Percentiles rank a stretch among this genome's conserved stretches.
Conservation (phyloP, 2,888 invertebrate species). For the Drosophila stalkeri region DNA sequence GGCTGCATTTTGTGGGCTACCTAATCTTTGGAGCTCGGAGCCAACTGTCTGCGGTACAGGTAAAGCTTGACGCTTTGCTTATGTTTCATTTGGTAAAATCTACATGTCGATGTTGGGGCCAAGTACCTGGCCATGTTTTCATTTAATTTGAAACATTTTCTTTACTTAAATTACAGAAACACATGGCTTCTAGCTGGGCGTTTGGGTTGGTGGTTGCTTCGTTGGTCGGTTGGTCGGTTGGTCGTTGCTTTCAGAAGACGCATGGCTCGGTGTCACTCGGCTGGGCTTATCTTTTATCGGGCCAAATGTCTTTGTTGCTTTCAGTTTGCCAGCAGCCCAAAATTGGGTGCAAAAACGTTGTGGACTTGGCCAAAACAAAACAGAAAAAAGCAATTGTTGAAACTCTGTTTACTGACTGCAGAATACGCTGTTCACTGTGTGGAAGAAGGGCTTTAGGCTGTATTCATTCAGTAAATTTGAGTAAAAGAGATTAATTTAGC, state of each 20-base stretch:
- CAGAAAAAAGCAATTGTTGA: not conserved
- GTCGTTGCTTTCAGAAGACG: constrained; percentile 9
- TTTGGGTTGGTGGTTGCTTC: not conserved
- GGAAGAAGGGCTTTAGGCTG: too few relatives aligned
- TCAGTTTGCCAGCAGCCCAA: constrained; percentile 50
- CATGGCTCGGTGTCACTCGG: constrained; percentile 27
- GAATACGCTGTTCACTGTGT: not conserved
- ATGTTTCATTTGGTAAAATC: constrained; percentile 78
- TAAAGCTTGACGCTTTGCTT: constrained; percentile 57
- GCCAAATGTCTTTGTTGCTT: constrained; percentile 45
- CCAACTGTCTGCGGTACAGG: constrained; percentile 49
- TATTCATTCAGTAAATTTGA: too few relatives aligned
- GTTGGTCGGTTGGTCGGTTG: not conserved
- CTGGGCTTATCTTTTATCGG: constrained; percentile 54
- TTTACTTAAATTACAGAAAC: constrained; percentile 71
- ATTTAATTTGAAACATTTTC: constrained; percentile 80
- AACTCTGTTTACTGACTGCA: not conserved
- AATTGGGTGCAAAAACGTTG: constrained; percentile 67
- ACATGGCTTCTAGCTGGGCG: constrained; percentile 26
- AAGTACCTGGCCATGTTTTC: constrained; percentile 65
- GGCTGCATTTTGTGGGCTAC: constrained; percentile 7
- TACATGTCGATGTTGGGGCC: constrained; percentile 47
- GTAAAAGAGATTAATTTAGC: too few relatives aligned
- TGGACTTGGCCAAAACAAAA: constrained; percentile 15
- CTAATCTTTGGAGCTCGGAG: constrained; percentile 42